Base-by-base conservation (phyloP, 2,113 vertebrate genomes). In the Python bivittatus region DNA sequence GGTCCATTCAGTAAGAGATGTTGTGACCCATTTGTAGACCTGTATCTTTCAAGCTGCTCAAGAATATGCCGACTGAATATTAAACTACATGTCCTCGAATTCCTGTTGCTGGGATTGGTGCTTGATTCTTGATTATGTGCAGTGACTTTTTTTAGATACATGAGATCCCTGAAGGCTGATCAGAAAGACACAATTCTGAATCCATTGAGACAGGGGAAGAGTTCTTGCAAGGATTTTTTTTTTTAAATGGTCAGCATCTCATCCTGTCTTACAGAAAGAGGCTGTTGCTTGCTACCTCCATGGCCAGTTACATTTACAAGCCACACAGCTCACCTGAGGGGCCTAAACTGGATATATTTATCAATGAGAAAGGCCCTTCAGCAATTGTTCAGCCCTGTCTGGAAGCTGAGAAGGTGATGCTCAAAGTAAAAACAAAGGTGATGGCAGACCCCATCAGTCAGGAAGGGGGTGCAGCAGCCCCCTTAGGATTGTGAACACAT, bases 141-240 rank as follows among this genome's bases (percentile, higher is more conserved):
- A 0, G 87, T 88, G 95, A 96, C 96, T 97, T 96, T 97, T 93
- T 97, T 97, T 97, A 97, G 94, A 96, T 94, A 94, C 97, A 96
- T 92, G 94, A 93, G 96, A 94, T 92, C 97, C 97, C 95, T 25
- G 89, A 96, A 96, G 97, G 96, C 97, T 96, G 94, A 96, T 97
- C 96, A 97, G 94, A 96, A 94, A 60, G n/a, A 96, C 89, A 72
- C 22, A 93, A 94, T 94, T 95, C 94, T 91, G 95, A 97, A 97
- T 97, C 96, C 96, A 96, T 93, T 91, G 95, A 97, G 96, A 97
- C 97, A 97, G 96, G 94, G 96, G 91, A 96, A 96, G 96, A 95
- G 94, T 96, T 96, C 96, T 96, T 96, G 95, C 90, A 96, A 93
- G 93, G 95, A 95, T 96, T 95, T 79, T 79, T 6, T 22, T 38